Percentiles rank a stretch among this genome's conserved stretches.
Conservation (phyloP, 2,797 vertebrate species). For the Fringilla coelebs region DNA sequence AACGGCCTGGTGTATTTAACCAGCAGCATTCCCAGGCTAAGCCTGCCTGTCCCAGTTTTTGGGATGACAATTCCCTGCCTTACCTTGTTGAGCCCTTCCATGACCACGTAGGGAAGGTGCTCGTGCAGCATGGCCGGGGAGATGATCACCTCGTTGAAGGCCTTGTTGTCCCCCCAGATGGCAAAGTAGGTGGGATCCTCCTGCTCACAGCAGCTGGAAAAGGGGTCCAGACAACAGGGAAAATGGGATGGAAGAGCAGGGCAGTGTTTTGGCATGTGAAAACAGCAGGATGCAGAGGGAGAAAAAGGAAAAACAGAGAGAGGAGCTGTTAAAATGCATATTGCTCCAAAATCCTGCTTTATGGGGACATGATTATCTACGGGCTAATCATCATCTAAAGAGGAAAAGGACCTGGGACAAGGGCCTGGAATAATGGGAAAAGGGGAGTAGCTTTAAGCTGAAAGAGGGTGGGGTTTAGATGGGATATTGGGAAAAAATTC, state of each 20-base stretch:
- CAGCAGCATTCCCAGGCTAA: neutral
- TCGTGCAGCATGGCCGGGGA: conserved; percentile 98
- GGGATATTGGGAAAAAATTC: neutral
- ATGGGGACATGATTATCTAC: neutral
- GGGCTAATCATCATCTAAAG: neutral
- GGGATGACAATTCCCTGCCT: neutral
- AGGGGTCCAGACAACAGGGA: neutral
- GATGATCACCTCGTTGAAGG: conserved; percentile 98
- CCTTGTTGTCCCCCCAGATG: conserved; percentile 98
- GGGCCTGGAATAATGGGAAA: neutral
- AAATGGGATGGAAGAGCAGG: neutral
- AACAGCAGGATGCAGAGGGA: neutral
- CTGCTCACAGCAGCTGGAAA: conserved; percentile 89
- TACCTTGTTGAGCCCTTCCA: conserved; percentile 98
- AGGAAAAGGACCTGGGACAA: neutral
- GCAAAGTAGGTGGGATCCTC: conserved; percentile 99
- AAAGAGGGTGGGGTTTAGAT: neutral
- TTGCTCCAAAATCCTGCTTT: neutral
- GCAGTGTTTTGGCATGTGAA: neutral
- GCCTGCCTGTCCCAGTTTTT: rapidly evolving
- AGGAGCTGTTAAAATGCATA: neutral
- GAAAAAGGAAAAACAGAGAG: neutral
- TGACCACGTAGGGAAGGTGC: conserved; percentile 96
- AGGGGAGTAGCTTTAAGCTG: neutral
- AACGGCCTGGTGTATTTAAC: neutral